Conservation (phyloP, 2,888 invertebrate species). For the Apeira syringaria region DNA sequence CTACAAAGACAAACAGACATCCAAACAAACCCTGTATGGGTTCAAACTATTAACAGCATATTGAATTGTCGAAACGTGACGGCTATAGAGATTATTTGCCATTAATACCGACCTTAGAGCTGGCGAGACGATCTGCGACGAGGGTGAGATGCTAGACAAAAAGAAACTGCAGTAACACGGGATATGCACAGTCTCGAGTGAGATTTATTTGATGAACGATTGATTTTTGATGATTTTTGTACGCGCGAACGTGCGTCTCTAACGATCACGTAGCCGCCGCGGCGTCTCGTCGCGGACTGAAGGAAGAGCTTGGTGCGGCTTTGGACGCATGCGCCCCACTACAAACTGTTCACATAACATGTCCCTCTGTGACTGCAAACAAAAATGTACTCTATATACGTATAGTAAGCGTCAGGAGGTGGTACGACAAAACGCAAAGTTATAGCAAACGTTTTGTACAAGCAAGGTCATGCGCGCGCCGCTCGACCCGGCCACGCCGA, state of each 20-base stretch:
- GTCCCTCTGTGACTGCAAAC: too few relatives aligned
- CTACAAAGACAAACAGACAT: constrained; percentile 45
- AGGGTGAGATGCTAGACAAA: constrained; percentile 2
- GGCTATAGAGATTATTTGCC: constrained; percentile 53
- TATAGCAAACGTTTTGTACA: background rate
- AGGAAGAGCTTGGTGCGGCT: constrained; percentile 38
- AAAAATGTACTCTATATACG: too few relatives aligned
- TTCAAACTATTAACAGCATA: constrained; percentile 57
- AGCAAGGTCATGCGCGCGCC: constrained; percentile 67
- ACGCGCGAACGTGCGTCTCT: constrained; percentile 32
- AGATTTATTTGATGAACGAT: constrained; percentile 30
- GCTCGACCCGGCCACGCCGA: constrained; percentile 33
- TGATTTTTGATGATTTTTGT: constrained; percentile 30
- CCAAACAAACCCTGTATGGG: constrained; percentile 60
- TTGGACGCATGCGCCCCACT: constrained; percentile 52
- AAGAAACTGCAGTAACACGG: constrained; percentile 6
- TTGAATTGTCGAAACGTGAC: constrained; percentile 72
- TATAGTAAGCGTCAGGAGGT: too few relatives aligned
- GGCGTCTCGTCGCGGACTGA: constrained; percentile 63
- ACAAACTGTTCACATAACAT: too few relatives aligned
- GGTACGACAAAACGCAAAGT: too few relatives aligned
- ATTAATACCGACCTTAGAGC: constrained; percentile 51
- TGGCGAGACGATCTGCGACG: constrained; percentile 6
- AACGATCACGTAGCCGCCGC: constrained; percentile 37
- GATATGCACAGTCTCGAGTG: constrained; percentile 1